Conservation (phyloP, 2,888 invertebrate genomes). For the Oscheius sp. region DNA sequence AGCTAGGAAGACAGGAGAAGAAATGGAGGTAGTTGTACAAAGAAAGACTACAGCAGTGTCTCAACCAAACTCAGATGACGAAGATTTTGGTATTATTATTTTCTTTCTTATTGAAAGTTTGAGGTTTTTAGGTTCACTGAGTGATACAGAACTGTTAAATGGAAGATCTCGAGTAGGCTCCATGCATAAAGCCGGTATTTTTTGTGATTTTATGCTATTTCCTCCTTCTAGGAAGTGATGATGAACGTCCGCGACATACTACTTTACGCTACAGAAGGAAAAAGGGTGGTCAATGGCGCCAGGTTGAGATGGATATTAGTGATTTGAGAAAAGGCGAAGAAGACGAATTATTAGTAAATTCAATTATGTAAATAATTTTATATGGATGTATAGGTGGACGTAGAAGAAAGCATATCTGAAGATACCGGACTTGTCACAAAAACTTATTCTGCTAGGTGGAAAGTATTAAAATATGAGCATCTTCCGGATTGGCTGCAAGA, state of each 20-base stretch:
- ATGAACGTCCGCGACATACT: constrained; percentile 32
- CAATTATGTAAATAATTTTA: too few species aligned
- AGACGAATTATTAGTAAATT: constrained; percentile 52
- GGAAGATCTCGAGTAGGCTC: constrained; percentile 30
- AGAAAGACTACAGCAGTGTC: constrained; percentile 60
- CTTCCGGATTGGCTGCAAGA: constrained; percentile 92
- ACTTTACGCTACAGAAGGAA: constrained; percentile 57
- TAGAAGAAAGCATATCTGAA: constrained; percentile 62
- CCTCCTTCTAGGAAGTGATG: constrained; percentile 34
- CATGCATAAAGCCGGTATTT: constrained; percentile 24
- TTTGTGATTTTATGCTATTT: background rate
- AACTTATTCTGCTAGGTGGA: constrained; percentile 68
- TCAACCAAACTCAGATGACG: constrained; percentile 64
- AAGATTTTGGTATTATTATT: constrained; percentile 45
- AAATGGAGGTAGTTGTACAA: constrained; percentile 54
- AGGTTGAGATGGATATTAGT: constrained; percentile 54
- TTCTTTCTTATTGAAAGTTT: background rate
- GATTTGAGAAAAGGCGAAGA: constrained; percentile 51
- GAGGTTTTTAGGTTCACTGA: constrained; percentile 7
- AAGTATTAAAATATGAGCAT: constrained; percentile 80
- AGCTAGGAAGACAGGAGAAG: constrained; percentile 54
- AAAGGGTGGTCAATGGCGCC: constrained; percentile 63
- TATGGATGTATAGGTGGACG: constrained; percentile 56
- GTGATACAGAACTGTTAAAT: constrained; percentile 52
- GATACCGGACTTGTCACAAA: constrained; percentile 62